Percentiles rank a stretch among this genome's conserved stretches.
Evolutionary conservation across 2,113 vertebrate genomes (phyloP).

Genomic region (Nothoprocta pentlandii): DNA sequence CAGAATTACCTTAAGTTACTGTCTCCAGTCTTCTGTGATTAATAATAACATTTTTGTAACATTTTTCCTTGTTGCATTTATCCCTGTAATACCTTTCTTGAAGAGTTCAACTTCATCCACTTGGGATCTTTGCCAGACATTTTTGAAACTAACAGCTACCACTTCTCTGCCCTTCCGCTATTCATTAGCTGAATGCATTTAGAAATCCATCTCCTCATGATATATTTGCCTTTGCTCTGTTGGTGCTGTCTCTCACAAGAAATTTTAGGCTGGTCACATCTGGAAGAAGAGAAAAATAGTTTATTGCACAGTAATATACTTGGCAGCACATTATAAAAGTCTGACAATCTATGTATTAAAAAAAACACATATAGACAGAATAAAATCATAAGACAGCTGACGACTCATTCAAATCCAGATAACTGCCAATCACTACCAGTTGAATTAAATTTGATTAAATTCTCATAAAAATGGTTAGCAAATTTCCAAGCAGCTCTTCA

Average conservation of each 20-base stretch:
- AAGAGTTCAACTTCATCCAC: neutral
- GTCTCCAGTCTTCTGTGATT: neutral
- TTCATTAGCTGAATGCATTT: neutral
- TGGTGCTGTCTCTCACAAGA: neutral
- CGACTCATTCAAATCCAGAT: neutral
- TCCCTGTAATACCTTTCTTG: neutral
- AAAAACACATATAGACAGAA: neutral
- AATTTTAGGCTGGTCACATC: neutral
- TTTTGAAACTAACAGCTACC: neutral
- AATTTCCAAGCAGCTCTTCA: neutral
- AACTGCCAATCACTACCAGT: neutral
- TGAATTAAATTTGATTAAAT: neutral
- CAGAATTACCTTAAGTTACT: neutral
- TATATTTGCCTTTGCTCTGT: neutral
- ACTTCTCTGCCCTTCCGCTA: neutral
- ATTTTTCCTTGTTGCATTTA: neutral
- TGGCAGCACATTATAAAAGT: neutral
- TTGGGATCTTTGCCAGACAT: neutral
- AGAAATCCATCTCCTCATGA: neutral
- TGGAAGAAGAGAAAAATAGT: neutral
- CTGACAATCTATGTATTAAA: neutral
- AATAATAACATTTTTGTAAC: neutral
- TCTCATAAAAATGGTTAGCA: neutral
- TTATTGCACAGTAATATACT: neutral
- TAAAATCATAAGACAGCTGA: neutral